These are phyloP conservation scores for Notodonta dromedarius DNA, from an alignment of 2,888 invertebrate genomes.

Conservation along the genomic window DNA sequence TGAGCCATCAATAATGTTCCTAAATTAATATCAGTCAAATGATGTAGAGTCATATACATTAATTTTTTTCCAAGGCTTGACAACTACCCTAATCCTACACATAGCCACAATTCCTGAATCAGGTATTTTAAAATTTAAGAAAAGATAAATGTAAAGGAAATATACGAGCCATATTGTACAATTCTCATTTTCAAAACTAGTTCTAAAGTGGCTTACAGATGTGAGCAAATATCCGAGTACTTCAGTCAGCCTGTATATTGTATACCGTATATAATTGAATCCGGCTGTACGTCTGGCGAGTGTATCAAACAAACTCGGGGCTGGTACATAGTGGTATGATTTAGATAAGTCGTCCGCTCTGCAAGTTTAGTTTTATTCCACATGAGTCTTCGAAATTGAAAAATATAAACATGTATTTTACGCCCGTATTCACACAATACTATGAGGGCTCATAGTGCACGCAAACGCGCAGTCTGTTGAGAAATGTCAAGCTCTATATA, in stretches of 20 bases:
- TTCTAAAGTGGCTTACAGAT: background rate
- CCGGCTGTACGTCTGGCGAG: conserved; percentile 31
- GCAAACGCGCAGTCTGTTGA: too few species aligned
- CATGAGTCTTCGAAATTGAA: conserved; percentile 22
- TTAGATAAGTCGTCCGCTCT: conserved; percentile 60
- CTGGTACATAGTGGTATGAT: conserved; percentile 58
- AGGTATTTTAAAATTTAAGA: too few species aligned
- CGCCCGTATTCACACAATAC: too few species aligned
- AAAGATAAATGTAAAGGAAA: background rate
- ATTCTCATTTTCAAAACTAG: conserved; percentile 1
- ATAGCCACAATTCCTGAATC: too few species aligned
- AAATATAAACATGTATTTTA: too few species aligned
- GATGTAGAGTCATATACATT: too few species aligned
- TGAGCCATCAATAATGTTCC: too few species aligned
- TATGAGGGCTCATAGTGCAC: too few species aligned
- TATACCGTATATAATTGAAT: conserved; percentile 22
- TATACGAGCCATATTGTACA: background rate
- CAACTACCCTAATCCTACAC: too few species aligned
- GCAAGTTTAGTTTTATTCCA: conserved; percentile 41
- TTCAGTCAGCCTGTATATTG: conserved; percentile 1
- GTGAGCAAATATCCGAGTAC: background rate
- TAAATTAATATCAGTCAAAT: too few species aligned
- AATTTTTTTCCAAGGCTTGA: too few species aligned
- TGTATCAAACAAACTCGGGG: conserved; percentile 54
- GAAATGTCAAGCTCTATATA: too few species aligned